phyloP scores from a whole-genome alignment of 1,140 invertebrate species.

The Drosophila biarmipes region DNA sequence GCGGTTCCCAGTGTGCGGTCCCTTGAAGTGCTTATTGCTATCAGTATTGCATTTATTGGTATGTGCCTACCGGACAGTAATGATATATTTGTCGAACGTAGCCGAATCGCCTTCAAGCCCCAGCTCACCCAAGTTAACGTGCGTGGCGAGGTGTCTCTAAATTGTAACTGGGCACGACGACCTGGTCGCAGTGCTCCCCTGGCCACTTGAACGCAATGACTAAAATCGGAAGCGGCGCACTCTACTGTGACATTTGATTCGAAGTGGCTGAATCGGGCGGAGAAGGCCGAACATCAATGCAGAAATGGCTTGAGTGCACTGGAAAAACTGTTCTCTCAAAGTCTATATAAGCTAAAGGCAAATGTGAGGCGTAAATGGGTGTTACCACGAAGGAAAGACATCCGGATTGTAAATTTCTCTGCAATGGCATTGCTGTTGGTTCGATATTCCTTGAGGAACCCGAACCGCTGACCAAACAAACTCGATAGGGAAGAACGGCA shows the following conservation, averaged over 20 bases:
- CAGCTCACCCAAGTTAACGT: not conserved
- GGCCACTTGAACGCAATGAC: conserved; percentile 11
- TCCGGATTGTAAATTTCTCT: conserved; percentile 20
- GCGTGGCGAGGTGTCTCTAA: conserved; percentile 20
- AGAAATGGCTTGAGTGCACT: conserved; percentile 3
- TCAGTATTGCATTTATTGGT: conserved; percentile 1
- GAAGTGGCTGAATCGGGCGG: not conserved
- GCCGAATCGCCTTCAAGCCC: conserved; percentile 19
- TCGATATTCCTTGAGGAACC: conserved; percentile 11
- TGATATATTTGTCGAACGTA: conserved; percentile 28
- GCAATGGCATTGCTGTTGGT: conserved; percentile 2
- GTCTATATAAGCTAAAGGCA: not conserved
- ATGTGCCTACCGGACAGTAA: conserved; percentile 24
- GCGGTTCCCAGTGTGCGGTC: not conserved
- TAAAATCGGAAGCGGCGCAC: conserved; percentile 17
- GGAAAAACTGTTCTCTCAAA: too few species aligned
- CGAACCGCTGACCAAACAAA: conserved; percentile 11
- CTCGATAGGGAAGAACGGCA: conserved; percentile 31
- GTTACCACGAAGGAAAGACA: conserved; percentile 9
- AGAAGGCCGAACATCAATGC: conserved; percentile 19
- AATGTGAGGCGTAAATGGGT: conserved; percentile 26
- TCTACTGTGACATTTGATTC: conserved; percentile 11
- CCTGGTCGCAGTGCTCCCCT: conserved; percentile 15
- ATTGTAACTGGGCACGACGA: conserved; percentile 32
- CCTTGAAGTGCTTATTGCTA: conserved; percentile 4